phyloP scores from a whole-genome alignment of 2,888 invertebrate genomes.

The Diadegma fenestrale region DNA sequence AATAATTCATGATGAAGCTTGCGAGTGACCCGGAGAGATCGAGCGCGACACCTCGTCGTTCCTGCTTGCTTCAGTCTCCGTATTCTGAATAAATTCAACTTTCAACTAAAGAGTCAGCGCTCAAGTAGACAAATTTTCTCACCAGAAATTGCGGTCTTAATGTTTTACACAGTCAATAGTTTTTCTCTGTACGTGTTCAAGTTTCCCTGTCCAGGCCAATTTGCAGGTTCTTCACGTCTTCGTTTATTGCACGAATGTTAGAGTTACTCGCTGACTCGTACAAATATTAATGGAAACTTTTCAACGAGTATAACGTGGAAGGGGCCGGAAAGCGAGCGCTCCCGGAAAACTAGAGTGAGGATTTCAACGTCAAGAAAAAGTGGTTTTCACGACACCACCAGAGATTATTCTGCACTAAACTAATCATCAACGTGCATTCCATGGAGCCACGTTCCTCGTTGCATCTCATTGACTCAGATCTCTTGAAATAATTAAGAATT shows the following conservation, averaged over 20 bases:
- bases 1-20: neutral
- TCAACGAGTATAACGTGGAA: slow-evolving; percentile 21
- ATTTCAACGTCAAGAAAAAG: slow-evolving; percentile 35
- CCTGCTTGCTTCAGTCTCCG: neutral
- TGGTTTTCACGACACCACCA: slow-evolving; percentile 37
- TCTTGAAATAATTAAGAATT: slow-evolving; percentile 38
- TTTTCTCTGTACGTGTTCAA: slow-evolving; percentile 20
- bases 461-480: slow-evolving; percentile 14
- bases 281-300: slow-evolving; percentile 61
- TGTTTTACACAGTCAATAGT: slow-evolving; percentile 1
- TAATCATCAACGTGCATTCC: slow-evolving; percentile 12
- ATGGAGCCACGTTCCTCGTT: neutral
- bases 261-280: slow-evolving; percentile 44
- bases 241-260: slow-evolving; percentile 50
- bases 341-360: neutral
- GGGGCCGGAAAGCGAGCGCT: slow-evolving; percentile 28
- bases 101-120: slow-evolving; percentile 31
- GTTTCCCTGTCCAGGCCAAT: slow-evolving; percentile 18
- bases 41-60: neutral
- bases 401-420: slow-evolving; percentile 2
- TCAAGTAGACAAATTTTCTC: slow-evolving; percentile 25
- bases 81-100: slow-evolving; percentile 5
- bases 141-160: slow-evolving; percentile 8
- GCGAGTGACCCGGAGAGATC: neutral
- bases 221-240: slow-evolving; percentile 49